These are phyloP conservation scores for Micromys minutus DNA, from an alignment of 2,113 vertebrate genomes.

Conservation along the genomic window DNA sequence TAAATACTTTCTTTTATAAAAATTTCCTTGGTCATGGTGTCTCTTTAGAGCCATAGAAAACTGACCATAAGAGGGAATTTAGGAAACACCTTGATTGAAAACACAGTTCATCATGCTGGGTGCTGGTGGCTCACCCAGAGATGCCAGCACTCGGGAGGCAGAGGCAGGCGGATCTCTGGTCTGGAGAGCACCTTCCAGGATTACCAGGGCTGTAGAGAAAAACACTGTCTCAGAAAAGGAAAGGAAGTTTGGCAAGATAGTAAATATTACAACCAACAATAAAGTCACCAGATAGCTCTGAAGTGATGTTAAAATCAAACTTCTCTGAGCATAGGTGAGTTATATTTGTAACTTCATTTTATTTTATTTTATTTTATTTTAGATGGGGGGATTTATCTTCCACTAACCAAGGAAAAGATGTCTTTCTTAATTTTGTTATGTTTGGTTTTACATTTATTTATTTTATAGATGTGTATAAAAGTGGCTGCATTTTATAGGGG, in stretches of 20 bases:
- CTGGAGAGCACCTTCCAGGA: background rate
- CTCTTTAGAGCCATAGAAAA: background rate
- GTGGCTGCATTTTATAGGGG: background rate
- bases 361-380: background rate
- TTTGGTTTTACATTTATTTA: background rate
- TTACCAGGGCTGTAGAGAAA: background rate
- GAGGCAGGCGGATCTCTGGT: background rate
- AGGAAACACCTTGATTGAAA: constrained; percentile 1
- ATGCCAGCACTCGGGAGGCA: too few relatives aligned
- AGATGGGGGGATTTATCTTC: background rate
- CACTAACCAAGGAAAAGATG: background rate
- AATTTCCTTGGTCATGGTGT: background rate
- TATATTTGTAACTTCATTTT: background rate
- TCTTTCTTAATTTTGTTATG: background rate
- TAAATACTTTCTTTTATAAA: background rate
- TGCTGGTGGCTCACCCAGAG: background rate
- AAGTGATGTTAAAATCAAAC: constrained; percentile 25
- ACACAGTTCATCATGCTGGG: background rate
- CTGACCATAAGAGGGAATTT: background rate
- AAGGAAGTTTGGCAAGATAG: background rate
- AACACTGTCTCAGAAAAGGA: background rate
- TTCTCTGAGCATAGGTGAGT: constrained; percentile 13
- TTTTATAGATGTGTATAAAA: background rate
- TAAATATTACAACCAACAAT: background rate
- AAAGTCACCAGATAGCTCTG: background rate